These are phyloP conservation scores for Pteronura brasiliensis DNA, from an alignment of 2,113 vertebrate genomes.

Conservation along the genomic window DNA sequence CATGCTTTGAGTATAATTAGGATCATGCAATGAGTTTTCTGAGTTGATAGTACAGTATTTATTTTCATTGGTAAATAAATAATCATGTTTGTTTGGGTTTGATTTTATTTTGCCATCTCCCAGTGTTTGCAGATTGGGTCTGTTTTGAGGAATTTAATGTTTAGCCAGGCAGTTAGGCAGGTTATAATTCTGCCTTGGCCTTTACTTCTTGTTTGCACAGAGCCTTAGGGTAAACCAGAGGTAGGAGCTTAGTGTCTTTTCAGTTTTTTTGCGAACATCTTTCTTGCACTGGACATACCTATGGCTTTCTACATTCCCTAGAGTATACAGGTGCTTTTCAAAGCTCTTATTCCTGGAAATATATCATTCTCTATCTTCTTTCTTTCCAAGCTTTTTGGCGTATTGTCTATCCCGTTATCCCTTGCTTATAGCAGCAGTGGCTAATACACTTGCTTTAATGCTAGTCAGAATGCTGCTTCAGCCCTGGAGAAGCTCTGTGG, in stretches of 20 bases:
- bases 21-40: background rate
- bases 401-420: background rate
- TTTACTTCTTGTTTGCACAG: background rate
- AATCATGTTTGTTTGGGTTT: background rate
- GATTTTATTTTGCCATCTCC: background rate
- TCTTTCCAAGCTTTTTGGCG: background rate
- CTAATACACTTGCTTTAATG: background rate
- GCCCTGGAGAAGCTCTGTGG: background rate
- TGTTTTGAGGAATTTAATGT: background rate
- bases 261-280: background rate
- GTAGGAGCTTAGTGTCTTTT: background rate
- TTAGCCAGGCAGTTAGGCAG: background rate
- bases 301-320: background rate
- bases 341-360: background rate
- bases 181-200: background rate
- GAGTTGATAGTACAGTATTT: background rate
- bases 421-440: background rate
- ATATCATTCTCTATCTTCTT: background rate
- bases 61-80: conserved; percentile 12
- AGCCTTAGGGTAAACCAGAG: background rate
- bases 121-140: background rate
- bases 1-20: background rate
- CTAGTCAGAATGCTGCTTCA: background rate
- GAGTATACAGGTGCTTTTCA: background rate
- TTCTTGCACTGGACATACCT: background rate